These are phyloP conservation scores for Pseudocheirus occidentalis DNA, from an alignment of 2,797 vertebrate species.

Conservation along the genomic window DNA sequence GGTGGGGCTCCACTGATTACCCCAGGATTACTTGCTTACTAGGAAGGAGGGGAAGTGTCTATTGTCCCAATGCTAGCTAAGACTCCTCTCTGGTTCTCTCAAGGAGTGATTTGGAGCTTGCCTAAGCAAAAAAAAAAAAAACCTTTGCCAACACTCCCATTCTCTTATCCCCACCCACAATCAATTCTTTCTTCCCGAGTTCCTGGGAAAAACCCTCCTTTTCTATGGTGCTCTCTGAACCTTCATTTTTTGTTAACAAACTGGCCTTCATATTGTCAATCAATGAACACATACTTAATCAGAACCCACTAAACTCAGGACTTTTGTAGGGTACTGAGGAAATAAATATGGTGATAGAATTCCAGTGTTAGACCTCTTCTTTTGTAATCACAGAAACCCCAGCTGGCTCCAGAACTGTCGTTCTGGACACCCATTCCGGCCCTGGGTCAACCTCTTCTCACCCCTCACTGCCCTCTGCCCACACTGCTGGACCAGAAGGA, in stretches of 20 bases:
- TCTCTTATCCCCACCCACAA: background rate
- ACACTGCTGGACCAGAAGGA: background rate
- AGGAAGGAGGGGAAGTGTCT: background rate
- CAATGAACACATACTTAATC: background rate
- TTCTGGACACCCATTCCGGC: background rate
- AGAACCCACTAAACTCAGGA: background rate
- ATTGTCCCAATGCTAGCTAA: background rate
- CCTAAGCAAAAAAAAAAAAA: background rate
- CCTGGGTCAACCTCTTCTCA: background rate
- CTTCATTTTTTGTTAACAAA: background rate
- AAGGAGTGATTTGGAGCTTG: background rate
- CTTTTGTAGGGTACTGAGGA: background rate
- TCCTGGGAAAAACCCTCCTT: background rate
- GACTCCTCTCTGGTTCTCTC: background rate
- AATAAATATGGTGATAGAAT: background rate
- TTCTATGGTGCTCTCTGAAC: background rate
- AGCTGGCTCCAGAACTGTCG: background rate
- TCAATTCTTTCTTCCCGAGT: background rate
- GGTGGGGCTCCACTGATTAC: background rate
- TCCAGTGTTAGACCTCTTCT: background rate
- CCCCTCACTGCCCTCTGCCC: background rate
- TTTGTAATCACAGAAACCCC: background rate
- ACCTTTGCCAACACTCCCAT: background rate
- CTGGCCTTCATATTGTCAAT: background rate
- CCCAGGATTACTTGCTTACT: background rate